Percentiles rank a stretch among this genome's conserved stretches.
These are phyloP conservation scores for Pomacea canaliculata DNA, from an alignment of 2,888 invertebrate species.

Conservation along the genomic window DNA sequence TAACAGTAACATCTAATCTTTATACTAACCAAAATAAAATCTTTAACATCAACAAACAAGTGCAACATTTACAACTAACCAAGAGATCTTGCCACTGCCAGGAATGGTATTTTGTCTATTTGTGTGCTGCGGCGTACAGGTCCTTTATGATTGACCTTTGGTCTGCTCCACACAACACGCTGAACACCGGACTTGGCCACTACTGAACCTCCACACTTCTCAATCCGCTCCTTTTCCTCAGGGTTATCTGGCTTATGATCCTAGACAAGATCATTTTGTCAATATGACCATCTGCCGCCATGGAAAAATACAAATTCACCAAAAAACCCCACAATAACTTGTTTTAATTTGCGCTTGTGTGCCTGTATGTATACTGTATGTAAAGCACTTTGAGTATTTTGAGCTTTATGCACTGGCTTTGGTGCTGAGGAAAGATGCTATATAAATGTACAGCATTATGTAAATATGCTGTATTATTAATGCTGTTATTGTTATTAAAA, in stretches of 20 bases:
- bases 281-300: no score
- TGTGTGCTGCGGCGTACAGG: constrained; percentile 90
- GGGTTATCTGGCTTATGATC: constrained; percentile 96
- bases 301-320: no score
- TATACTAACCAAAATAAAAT: background rate
- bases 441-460: no score
- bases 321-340: no score
- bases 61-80: constrained; percentile 71
- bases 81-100: constrained; percentile 94
- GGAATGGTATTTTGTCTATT: constrained; percentile 72
- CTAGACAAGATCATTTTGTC: constrained; percentile 50
- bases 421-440: no score
- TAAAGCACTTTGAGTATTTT: no score
- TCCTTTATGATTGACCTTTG: constrained; percentile 78
- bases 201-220: constrained; percentile 73
- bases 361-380: no score
- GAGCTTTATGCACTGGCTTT: no score
- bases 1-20: no score
- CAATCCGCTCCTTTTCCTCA: constrained; percentile 86
- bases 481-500: no score
- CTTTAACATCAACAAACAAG: background rate
- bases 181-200: constrained; percentile 86
- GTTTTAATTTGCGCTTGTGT: no score
- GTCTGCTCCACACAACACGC: constrained; percentile 97
- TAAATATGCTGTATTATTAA: no score